Evolutionary conservation across 2,888 invertebrate species (phyloP).

Genomic region (Onthophagus sagittarius): DNA sequence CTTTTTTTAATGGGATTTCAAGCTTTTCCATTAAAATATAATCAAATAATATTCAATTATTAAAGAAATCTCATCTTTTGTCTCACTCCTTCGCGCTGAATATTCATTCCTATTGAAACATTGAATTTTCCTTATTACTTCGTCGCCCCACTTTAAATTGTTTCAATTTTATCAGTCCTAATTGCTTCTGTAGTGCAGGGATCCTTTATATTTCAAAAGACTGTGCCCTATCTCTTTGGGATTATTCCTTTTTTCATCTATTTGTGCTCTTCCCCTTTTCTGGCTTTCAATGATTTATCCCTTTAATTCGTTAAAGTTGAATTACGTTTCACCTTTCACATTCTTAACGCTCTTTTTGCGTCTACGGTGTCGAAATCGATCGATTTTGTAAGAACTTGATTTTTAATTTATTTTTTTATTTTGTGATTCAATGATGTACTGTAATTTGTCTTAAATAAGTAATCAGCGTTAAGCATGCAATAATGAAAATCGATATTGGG

Average conservation of each 20-base stretch:
- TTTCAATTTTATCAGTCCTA: constrained; percentile 7
- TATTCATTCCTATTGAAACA: neutral
- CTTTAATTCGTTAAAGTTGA: neutral
- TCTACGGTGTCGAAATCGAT: neutral
- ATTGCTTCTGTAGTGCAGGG: neutral
- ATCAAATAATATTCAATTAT: neutral
- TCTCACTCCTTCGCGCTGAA: neutral
- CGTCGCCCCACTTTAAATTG: neutral
- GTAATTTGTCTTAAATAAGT: neutral
- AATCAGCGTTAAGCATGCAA: neutral
- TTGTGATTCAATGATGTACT: neutral
- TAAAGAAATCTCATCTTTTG: neutral
- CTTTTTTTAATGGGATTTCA: no score
- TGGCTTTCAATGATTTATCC: neutral
- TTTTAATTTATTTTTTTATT: neutral
- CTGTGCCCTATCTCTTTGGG: neutral
- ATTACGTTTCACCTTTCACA: neutral
- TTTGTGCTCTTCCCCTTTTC: neutral
- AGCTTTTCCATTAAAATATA: neutral
- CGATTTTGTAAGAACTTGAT: neutral
- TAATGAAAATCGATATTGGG: neutral
- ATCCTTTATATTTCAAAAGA: neutral
- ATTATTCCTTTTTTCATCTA: neutral
- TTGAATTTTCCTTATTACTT: neutral
- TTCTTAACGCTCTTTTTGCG: neutral